Conservation (phyloP, 1,140 invertebrate species). For the Rhyzopertha dominica region DNA sequence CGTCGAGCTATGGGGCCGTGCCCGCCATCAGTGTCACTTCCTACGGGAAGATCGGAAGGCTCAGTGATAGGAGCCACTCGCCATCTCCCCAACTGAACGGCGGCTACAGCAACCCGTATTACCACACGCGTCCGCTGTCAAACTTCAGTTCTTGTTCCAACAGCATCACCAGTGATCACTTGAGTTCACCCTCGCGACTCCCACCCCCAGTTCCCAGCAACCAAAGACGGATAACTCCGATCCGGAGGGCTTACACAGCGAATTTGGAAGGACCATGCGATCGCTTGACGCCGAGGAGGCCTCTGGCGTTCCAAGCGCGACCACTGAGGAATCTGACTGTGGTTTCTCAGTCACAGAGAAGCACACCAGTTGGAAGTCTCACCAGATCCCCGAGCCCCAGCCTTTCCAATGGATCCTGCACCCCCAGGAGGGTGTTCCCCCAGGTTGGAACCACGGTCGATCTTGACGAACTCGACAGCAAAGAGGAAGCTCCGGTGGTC, state of each 20-base stretch:
- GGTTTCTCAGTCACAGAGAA: conserved; percentile 8
- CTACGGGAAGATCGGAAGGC: too few relatives aligned
- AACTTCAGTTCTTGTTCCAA: too few relatives aligned
- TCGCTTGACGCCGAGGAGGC: too few relatives aligned
- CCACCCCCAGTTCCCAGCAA: too few relatives aligned
- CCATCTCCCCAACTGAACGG: too few relatives aligned
- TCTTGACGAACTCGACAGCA: conserved; percentile 53
- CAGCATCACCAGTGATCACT: too few relatives aligned
- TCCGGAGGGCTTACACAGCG: too few relatives aligned
- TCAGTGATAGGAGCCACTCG: too few relatives aligned
- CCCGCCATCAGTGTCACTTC: too few relatives aligned
- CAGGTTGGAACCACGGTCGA: conserved; percentile 55
- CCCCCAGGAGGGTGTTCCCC: conserved; percentile 59
- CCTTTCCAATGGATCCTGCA: conserved; percentile 37
- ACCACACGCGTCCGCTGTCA: conserved; percentile 5
- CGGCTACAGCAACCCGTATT: background rate
- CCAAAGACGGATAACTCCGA: too few relatives aligned
- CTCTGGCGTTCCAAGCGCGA: conserved; percentile 25
- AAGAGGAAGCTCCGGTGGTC: conserved; percentile 69
- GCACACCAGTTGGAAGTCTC: conserved; percentile 23
- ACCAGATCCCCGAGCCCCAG: conserved; percentile 46
- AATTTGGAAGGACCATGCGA: background rate
- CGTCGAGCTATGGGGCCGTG: too few relatives aligned
- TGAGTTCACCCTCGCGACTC: too few relatives aligned
- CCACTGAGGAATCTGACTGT: conserved; percentile 29